Evolutionary conservation across 53 echinoderm and acorn worm genomes (phyloP), one percentile per base, ranked within the genome.

Genomic region (Holothuria scabra): DNA sequence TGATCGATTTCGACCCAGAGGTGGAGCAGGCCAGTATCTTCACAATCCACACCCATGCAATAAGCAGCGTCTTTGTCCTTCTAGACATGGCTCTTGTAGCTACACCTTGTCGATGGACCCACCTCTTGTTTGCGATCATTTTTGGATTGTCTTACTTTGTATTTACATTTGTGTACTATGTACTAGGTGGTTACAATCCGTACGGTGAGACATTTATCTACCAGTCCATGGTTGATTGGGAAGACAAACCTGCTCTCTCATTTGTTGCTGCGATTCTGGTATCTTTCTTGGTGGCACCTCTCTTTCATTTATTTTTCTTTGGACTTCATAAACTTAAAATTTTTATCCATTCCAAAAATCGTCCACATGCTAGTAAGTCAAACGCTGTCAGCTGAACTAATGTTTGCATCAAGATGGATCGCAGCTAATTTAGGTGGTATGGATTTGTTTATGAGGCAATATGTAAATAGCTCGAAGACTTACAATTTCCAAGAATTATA

Each of bases 41-140:
- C 65, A 93, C 91, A 14, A 23, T 93, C 4, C 93, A 93, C 60
- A 88, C 91, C 11, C 93, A 93, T 74, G 93, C 81, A 2, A 62
- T 93, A 24, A 81, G 48, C 41, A 63, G 84, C 9, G 14, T 91
- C 41, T 46, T 93, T 0, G 84, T 68, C 0, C 61, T 93, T 2
- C 19, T 88, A 26, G 93, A 93, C 28, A 66, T 88, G 16, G 9
- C 56, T 16, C 21, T 93, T 0, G 56, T 67, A 3, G 86, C 91
- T 4, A 67, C 74, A 28, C 88, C 93, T 8, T 63, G 65, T 38
- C 87, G 91, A 56, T 12, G 91, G n/a, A 78, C 87, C 26, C 93
- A 93, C 66, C 85, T 86, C 74, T 22, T 93, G 49, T 91, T 91
- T 81, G 88, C 81, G 12, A 60, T 61, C n/a, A 10, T 79, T 8